Base-by-base conservation (phyloP, 2,797 vertebrate species). In the Chrysocyon brachyurus region DNA sequence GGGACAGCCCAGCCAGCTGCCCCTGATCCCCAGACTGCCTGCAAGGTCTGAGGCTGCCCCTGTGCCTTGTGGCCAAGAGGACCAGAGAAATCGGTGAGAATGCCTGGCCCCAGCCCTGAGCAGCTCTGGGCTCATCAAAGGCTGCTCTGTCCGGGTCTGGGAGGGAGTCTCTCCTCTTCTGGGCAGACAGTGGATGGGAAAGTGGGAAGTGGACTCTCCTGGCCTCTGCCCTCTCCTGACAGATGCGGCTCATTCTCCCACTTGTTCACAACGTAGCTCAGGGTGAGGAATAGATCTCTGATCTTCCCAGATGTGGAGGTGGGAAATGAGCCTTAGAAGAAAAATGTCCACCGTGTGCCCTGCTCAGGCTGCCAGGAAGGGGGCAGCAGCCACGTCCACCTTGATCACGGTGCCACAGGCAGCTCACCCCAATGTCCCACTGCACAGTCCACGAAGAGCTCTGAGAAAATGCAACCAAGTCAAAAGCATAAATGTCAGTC, bases 291-390 rank as follows among this genome's bases (percentile, higher is more conserved):
- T 46, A 46, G 54, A 22, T 7, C 1, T 54, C 4, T 8, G 57
- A 70, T 16, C 49, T 66, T 56, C 33, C 46, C 4, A 0, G 59
- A 63, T 31, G 24, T 0, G 0, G 22, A 64, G 14, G 24, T 33
- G 24, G 90, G 21, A 72, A 19, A 28, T 49, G 28, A 59, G 73
- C 73, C 15, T 46, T 3, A 84, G 75, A 91, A 68, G 72, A 77
- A 90, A 36, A 1, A 28, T 7, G 2, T 28, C 33, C 1, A 22
- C 52, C 6, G 36, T 0, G 0, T 1, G 31, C 2, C 49, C 68
- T 4, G 31, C 24, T 49, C 16, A 28, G 61, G 22, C 63, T n/a
- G 78, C 59, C 16, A 3, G 22, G 68, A 16, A 46, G 56, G 73
- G 22, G 28, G 15, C 28, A 46, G n/a, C 17, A 19, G 28, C 22